A percentile compares a stretch with the other conserved stretches of the same genome.
Conservation (phyloP, 2,113 vertebrate species). For the Crotalus tigris region DNA sequence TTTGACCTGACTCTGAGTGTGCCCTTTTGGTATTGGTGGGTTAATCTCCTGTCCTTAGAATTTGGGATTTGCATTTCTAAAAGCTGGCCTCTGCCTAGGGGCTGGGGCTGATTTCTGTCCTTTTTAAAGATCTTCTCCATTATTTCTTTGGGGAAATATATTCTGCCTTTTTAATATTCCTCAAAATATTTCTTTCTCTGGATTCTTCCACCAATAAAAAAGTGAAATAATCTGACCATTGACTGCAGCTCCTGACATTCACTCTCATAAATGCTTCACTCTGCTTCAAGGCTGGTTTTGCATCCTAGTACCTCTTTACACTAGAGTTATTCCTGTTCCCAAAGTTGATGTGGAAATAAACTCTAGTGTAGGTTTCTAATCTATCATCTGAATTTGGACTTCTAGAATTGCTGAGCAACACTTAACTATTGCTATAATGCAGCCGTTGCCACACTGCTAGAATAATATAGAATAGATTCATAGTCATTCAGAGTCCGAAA, state of each 20-base stretch:
- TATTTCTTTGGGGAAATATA: too few relatives aligned
- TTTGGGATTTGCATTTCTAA: too few relatives aligned
- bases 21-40: too few relatives aligned
- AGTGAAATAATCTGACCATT: background rate
- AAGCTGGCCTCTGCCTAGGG: too few relatives aligned
- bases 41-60: too few relatives aligned
- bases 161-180: too few relatives aligned
- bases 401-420: background rate
- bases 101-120: too few relatives aligned
- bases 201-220: background rate
- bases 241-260: background rate
- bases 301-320: background rate
- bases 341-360: background rate
- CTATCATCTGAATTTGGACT: background rate
- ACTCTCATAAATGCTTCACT: background rate
- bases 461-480: background rate
- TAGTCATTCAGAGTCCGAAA: background rate
- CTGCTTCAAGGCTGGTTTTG: background rate
- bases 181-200: too few relatives aligned
- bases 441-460: background rate
- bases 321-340: background rate
- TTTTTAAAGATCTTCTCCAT: too few relatives aligned
- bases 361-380: background rate
- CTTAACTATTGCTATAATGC: background rate
- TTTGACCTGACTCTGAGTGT: too few relatives aligned